phyloP scores from a whole-genome alignment of 1,140 invertebrate species.

The Ditylenchus dipsaci region DNA sequence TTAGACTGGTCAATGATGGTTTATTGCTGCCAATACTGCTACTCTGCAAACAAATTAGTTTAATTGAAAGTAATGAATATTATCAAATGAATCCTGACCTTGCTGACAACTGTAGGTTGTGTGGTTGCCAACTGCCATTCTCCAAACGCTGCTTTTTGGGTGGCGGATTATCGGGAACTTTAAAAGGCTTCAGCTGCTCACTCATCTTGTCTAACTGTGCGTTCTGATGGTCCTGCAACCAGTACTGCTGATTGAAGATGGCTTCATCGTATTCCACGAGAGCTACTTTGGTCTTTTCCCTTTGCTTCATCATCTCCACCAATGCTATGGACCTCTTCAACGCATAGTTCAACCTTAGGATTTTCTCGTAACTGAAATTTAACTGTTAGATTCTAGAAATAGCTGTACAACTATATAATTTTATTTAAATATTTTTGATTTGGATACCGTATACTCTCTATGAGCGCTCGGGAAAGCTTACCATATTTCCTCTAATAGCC shows the following conservation, averaged over 20 bases:
- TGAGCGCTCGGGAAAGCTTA: no score
- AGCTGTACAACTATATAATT: no score
- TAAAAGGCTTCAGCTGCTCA: not conserved
- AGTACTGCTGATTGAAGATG: constrained; percentile 13
- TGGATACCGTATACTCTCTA: no score
- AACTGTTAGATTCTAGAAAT: no score
- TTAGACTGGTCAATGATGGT: not conserved
- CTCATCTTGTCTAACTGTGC: not conserved
- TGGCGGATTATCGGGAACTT: not conserved
- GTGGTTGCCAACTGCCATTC: not conserved
- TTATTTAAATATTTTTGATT: no score
- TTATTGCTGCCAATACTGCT: not conserved
- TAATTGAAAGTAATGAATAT: not conserved
- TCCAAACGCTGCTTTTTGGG: constrained; percentile 1
- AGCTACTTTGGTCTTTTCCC: constrained; percentile 26
- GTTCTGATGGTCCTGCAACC: constrained; percentile 12
- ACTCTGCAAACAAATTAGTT: no score
- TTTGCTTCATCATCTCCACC: constrained; percentile 7
- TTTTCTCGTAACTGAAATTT: constrained; percentile 23
- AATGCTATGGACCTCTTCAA: constrained; percentile 29
- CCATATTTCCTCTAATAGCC: no score
- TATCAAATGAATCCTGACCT: not conserved
- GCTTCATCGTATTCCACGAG: constrained; percentile 20
- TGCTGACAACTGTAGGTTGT: not conserved
- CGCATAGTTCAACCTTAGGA: constrained; percentile 27